Base-by-base conservation (phyloP, 1,140 invertebrate species). In the Drosophila prosaltans region DNA sequence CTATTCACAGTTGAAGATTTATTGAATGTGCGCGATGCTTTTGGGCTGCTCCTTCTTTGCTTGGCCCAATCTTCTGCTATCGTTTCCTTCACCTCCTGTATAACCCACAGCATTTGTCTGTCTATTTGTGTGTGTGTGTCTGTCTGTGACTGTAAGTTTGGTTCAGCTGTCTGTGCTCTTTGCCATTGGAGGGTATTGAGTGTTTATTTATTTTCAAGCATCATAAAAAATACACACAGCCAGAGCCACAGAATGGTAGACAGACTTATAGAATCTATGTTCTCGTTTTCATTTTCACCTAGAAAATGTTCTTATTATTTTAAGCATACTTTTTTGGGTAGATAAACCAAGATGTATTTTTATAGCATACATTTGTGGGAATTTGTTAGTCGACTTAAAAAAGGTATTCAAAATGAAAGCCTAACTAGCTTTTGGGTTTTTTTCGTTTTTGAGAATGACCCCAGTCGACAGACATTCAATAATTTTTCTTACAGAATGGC, bases 191-290 rank as follows among this genome's bases (percentile, higher is more conserved):
- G 45, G 45, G 79, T 86, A 86, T 86, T 86, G 83, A 86, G 83
- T 86, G 83, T 86, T 86, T 86, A 86, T 86, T 86, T 86, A 86
- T 86, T 86, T 86, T 86, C 83, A 88, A 86, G 83, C 79, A 88
- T 86, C 83, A 86, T 86, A 86, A 86, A 86, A 88, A 88, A 86
- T 82, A 86, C 83, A 84, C 67, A 84, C 67, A 85, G 57, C 62
- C 66, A 63, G 54, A 55, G 67, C 71, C 74, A 77, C 66, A 61
- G 32, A 74, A 41, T 30, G 61, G 75, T 54, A 65, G 60, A 65
- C 73, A 55, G 36, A 65, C 58, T 58, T 60, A 45, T 39, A 39
- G 21, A 41, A 11, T 41, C 7, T 21, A 16, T 10, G 55, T 39
- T n/a, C 43, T 28, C 9, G 24, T 24, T 10, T 10, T 28, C 8